Conservation (phyloP, 2,113 vertebrate species). For the Oryzias curvinotus region DNA sequence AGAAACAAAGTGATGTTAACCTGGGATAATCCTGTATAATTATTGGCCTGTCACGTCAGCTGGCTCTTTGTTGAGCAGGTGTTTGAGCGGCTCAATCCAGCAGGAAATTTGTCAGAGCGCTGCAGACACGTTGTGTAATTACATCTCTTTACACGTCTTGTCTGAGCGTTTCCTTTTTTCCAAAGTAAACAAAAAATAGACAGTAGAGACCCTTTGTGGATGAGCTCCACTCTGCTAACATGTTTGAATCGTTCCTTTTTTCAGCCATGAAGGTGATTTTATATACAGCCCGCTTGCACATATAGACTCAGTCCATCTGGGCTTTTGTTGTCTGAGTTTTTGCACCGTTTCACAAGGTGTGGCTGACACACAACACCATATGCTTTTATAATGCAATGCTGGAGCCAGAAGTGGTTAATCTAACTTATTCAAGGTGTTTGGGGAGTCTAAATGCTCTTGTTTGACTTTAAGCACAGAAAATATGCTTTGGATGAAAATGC, state of each 20-base stretch:
- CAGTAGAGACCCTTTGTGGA: slow-evolving; percentile 27
- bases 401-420: slow-evolving; percentile 22
- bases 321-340: slow-evolving; percentile 64
- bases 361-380: slow-evolving; percentile 40
- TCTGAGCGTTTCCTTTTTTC: slow-evolving; percentile 54
- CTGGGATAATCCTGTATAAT: slow-evolving; percentile 65
- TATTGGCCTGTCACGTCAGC: slow-evolving; percentile 65
- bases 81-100: slow-evolving; percentile 50
- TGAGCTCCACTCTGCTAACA: slow-evolving; percentile 26
- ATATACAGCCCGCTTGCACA: slow-evolving; percentile 18
- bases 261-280: slow-evolving; percentile 19
- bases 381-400: slow-evolving; percentile 38
- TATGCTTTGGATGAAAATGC: slow-evolving; percentile 25
- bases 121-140: slow-evolving; percentile 64
- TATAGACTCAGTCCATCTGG: slow-evolving; percentile 63
- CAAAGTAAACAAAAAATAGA: slow-evolving; percentile 40
- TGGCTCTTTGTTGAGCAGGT: slow-evolving; percentile 68
- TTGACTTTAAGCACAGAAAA: slow-evolving; percentile 16
- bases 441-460: slow-evolving; percentile 43
- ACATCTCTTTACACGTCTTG: slow-evolving; percentile 54
- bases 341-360: slow-evolving; percentile 49
- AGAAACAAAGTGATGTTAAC: slow-evolving; percentile 59
- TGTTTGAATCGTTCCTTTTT: slow-evolving; percentile 48
- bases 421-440: slow-evolving; percentile 51
- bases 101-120: slow-evolving; percentile 67